phyloP scores from a whole-genome alignment of 1,140 invertebrate genomes.

The Drosophila parabipectinata region DNA sequence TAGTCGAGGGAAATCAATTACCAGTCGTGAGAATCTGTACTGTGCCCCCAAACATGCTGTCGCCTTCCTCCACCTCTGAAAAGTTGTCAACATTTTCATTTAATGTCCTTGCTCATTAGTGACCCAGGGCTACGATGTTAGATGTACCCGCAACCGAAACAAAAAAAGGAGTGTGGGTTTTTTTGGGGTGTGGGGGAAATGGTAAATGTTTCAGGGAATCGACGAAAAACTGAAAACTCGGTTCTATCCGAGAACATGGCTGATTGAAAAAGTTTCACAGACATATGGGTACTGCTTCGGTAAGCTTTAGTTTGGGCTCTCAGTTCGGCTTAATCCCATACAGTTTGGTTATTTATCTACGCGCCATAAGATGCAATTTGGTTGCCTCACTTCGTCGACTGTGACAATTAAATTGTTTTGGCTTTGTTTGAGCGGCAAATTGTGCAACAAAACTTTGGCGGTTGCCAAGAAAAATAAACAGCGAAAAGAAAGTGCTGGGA shows the following conservation, averaged over 20 bases:
- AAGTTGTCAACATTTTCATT: conserved; percentile 60
- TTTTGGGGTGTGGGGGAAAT: background rate
- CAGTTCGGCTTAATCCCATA: conserved; percentile 18
- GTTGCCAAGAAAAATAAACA: conserved; percentile 70
- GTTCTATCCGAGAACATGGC: conserved; percentile 10
- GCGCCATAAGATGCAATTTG: conserved; percentile 49
- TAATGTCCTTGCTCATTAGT: conserved; percentile 77
- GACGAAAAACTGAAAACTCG: conserved; percentile 25
- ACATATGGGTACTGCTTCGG: conserved; percentile 30
- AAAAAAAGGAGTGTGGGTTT: conserved; percentile 5
- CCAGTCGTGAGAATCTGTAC: conserved; percentile 47
- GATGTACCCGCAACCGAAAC: conserved; percentile 4
- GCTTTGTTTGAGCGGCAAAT: conserved; percentile 79
- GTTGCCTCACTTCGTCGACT: conserved; percentile 42
- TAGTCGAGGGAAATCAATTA: conserved; percentile 76
- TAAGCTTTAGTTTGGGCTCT: background rate
- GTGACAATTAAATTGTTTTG: conserved; percentile 82
- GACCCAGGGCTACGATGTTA: conserved; percentile 9
- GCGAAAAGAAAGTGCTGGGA: conserved; percentile 23
- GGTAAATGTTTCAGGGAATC: conserved; percentile 8
- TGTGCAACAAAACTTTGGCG: conserved; percentile 80
- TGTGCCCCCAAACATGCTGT: conserved; percentile 36
- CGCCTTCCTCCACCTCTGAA: conserved; percentile 17
- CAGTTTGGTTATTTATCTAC: conserved; percentile 32
- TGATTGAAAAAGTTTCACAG: conserved; percentile 43